phyloP scores from a whole-genome alignment of 2,113 vertebrate genomes.

The Pitta sordida region DNA sequence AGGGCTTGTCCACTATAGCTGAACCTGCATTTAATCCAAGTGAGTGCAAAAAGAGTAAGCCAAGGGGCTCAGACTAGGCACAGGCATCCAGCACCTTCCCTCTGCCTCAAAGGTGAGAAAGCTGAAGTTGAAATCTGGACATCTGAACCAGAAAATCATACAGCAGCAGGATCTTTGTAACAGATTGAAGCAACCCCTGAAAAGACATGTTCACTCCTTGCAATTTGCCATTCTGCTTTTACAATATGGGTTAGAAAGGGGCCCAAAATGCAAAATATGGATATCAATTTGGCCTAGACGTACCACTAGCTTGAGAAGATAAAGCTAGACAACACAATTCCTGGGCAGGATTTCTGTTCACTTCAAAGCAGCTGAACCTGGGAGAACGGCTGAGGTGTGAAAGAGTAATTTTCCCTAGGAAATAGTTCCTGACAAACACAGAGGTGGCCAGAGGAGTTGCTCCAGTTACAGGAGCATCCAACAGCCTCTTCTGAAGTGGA shows the following conservation, averaged over 20 bases:
- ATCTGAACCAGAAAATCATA: background rate
- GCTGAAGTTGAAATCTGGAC: background rate
- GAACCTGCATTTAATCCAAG: background rate
- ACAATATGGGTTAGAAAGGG: background rate
- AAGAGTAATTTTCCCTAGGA: background rate
- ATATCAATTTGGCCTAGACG: background rate
- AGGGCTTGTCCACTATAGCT: background rate
- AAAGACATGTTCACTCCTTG: background rate
- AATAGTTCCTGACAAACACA: background rate
- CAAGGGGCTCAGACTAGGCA: background rate
- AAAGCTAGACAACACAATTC: background rate
- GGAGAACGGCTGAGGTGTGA: background rate
- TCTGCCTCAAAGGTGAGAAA: background rate
- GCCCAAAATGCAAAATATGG: background rate
- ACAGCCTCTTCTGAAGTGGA: background rate
- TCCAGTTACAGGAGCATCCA: background rate
- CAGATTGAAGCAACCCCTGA: background rate
- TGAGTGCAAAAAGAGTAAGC: background rate
- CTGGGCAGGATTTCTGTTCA: background rate
- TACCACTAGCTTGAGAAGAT: background rate
- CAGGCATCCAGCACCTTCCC: background rate
- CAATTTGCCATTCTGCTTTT: background rate
- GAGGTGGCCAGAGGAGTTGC: background rate
- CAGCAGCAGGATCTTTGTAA: background rate
- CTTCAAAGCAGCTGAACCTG: background rate